Evolutionary conservation across 1,140 invertebrate species (phyloP).

Genomic region (Bathynomus jamesi): DNA sequence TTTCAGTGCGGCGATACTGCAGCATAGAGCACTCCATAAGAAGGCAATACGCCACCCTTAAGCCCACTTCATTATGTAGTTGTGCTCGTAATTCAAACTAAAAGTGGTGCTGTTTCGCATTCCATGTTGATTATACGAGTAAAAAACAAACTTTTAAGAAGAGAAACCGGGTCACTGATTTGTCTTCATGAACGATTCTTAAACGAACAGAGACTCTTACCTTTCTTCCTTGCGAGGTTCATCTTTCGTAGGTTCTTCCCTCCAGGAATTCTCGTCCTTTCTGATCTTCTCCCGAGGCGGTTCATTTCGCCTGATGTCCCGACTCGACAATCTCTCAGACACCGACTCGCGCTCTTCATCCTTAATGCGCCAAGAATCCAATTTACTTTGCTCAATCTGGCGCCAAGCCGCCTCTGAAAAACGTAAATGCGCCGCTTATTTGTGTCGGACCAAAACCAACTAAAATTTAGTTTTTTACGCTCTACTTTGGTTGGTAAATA

Average conservation of each 20-base stretch:
- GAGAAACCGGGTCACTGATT: no score
- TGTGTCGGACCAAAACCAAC: slow-evolving; percentile 21
- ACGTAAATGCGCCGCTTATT: slow-evolving; percentile 20
- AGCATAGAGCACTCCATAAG: no score
- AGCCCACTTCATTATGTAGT: no score
- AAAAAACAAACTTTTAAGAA: no score
- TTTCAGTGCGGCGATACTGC: no score
- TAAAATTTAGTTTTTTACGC: slow-evolving; percentile 35
- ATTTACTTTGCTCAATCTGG: slow-evolving; percentile 43
- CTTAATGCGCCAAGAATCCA: slow-evolving; percentile 38
- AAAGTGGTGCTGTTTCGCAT: no score
- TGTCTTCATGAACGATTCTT: no score
- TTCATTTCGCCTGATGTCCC: slow-evolving; percentile 32
- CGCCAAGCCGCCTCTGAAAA: slow-evolving; percentile 43
- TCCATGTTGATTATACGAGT: no score
- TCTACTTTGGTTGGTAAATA: slow-evolving; percentile 37
- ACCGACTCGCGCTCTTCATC: slow-evolving; percentile 2
- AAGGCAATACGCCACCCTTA: no score
- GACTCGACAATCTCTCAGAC: slow-evolving; percentile 9
- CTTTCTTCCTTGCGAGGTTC: not conserved
- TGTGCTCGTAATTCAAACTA: no score
- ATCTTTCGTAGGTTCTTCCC: not conserved
- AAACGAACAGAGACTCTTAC: no score
- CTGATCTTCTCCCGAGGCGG: slow-evolving; percentile 17
- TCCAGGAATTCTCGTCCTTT: slow-evolving; percentile 4